phyloP scores from a whole-genome alignment of 1,140 invertebrate species.

The Drosophila ercepeae region DNA sequence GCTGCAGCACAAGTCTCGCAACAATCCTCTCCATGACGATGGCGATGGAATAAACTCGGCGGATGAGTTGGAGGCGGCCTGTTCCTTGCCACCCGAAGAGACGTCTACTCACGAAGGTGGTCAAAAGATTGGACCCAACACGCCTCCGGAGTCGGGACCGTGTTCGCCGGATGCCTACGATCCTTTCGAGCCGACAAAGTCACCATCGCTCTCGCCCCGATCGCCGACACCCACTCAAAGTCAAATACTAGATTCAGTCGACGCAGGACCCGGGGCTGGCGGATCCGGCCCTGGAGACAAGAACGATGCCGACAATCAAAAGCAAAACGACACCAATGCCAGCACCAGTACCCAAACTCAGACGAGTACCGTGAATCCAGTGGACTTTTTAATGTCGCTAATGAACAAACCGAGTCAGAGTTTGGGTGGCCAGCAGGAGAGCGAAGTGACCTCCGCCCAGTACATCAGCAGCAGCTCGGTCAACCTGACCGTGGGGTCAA shows the following conservation, averaged over 20 bases:
- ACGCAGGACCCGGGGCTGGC: slow-evolving; percentile 19
- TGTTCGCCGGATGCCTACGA: slow-evolving; percentile 89
- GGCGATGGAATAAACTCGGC: slow-evolving; percentile 83
- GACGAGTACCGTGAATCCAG: slow-evolving; percentile 63
- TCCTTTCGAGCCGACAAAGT: slow-evolving; percentile 94
- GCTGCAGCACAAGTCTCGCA: slow-evolving; percentile 85
- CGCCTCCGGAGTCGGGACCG: slow-evolving; percentile 82
- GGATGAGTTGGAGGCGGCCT: slow-evolving; percentile 58
- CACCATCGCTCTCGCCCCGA: slow-evolving; percentile 86
- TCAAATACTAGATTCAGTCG: slow-evolving; percentile 36
- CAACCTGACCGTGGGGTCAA: slow-evolving; percentile 22
- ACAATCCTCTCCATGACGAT: slow-evolving; percentile 87
- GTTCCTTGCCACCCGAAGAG: slow-evolving; percentile 25
- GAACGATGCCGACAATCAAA: slow-evolving; percentile 21
- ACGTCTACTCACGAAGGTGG: slow-evolving; percentile 21
- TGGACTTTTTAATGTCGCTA: slow-evolving; percentile 79
- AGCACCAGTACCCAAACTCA: slow-evolving; percentile 51
- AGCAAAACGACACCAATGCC: slow-evolving; percentile 13
- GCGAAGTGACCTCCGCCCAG: slow-evolving; percentile 51
- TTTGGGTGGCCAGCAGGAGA: slow-evolving; percentile 61
- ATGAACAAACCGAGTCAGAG: slow-evolving; percentile 78
- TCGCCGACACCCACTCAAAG: slow-evolving; percentile 71
- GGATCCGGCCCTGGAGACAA: slow-evolving; percentile 32
- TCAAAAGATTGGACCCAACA: slow-evolving; percentile 83
- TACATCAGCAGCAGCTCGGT: slow-evolving; percentile 56